phyloP scores from a whole-genome alignment of 2,797 vertebrate genomes.

The Morus bassanus region DNA sequence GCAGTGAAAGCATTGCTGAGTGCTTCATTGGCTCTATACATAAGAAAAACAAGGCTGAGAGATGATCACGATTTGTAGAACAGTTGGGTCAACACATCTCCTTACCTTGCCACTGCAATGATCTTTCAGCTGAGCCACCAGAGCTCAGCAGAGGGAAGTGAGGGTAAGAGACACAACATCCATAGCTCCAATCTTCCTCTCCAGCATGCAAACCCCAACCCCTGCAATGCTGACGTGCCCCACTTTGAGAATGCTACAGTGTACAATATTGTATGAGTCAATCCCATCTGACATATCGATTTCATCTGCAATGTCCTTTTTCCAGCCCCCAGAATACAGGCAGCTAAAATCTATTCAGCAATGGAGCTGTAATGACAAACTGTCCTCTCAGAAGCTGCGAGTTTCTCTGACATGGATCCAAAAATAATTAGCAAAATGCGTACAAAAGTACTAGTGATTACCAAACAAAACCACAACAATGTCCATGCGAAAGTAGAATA shows the following conservation, averaged over 20 bases:
- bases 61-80: not conserved
- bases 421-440: not conserved
- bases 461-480: not conserved
- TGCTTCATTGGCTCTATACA: not conserved
- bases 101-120: not conserved
- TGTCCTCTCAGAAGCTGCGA: not conserved
- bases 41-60: not conserved
- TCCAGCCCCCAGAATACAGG: not conserved
- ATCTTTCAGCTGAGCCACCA: not conserved
- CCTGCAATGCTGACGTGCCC: rapidly evolving
- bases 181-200: not conserved
- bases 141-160: not conserved
- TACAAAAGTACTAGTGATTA: not conserved
- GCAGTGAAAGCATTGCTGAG: not conserved
- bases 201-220: not conserved
- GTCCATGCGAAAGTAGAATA: not conserved
- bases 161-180: not conserved
- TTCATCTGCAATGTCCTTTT: not conserved
- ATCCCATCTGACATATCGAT: not conserved
- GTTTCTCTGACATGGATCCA: not conserved
- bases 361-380: not conserved
- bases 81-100: not conserved
- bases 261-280: not conserved
- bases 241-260: not conserved
- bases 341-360: not conserved